Percentiles rank a stretch among this genome's conserved stretches.
Evolutionary conservation across 2,888 invertebrate genomes (phyloP).

Genomic region (Coleophora deauratella): DNA sequence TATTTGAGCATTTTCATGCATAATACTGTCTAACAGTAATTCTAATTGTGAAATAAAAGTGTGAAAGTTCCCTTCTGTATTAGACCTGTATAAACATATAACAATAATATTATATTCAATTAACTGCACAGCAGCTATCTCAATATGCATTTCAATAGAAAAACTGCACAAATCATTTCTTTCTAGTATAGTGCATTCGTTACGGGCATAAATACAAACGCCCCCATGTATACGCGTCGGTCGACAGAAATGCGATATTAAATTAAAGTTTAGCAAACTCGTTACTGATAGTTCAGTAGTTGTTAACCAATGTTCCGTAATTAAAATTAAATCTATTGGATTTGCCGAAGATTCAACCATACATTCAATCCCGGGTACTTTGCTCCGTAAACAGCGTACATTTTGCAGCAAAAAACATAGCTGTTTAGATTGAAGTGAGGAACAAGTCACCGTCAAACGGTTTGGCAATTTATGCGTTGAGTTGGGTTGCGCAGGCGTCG

Average conservation of each 20-base stretch:
- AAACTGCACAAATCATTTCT: not conserved
- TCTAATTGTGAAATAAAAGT: not conserved
- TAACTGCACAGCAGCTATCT: conserved; percentile 3
- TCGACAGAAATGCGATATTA: not conserved
- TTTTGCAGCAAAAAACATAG: not conserved
- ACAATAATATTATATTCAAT: conserved; percentile 2
- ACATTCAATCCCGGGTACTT: not conserved
- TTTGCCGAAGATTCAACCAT: not conserved
- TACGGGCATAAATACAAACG: not conserved
- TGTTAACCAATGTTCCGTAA: not conserved
- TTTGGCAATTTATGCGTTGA: too few relatives aligned
- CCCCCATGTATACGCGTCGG: not conserved
- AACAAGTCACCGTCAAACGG: too few relatives aligned
- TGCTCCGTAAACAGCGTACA: not conserved
- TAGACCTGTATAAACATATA: conserved; percentile 1
- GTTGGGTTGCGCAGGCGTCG: too few relatives aligned
- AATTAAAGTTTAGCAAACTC: not conserved
- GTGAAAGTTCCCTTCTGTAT: not conserved
- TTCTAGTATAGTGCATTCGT: not conserved
- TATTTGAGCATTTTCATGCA: conserved; percentile 1
- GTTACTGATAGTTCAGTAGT: not conserved
- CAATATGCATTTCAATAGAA: conserved; percentile 3
- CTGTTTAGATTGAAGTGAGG: too few relatives aligned
- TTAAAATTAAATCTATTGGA: not conserved
- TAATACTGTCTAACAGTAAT: not conserved